phyloP scores from a whole-genome alignment of 2,797 vertebrate genomes.

The Dendrocincla fuliginosa region DNA sequence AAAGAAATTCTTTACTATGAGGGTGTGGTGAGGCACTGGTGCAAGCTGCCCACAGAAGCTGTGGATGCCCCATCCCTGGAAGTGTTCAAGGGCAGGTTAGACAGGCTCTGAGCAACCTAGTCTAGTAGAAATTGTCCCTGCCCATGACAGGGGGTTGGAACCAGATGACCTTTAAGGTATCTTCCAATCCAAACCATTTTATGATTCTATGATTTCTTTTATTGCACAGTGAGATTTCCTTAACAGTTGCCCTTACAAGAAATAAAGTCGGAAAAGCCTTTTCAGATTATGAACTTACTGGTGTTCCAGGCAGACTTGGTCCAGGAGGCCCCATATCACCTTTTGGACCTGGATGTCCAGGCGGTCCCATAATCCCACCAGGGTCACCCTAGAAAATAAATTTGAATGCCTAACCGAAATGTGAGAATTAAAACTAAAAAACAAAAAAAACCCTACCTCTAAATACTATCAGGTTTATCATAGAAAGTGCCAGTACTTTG shows the following conservation, averaged over 20 bases:
- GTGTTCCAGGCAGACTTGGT: constrained; percentile 76
- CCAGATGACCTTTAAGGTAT: neutral
- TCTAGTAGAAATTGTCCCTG: neutral
- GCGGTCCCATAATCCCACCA: constrained; percentile 82
- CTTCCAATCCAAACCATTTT: neutral
- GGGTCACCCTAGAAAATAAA: constrained; percentile 83
- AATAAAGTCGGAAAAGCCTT: neutral
- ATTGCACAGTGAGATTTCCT: neutral
- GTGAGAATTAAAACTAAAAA: neutral
- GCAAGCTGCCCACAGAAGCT: neutral
- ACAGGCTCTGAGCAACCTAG: neutral
- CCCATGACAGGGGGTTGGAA: neutral
- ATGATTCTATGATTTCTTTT: neutral
- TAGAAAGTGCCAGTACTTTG: neutral
- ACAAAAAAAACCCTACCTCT: too few relatives aligned
- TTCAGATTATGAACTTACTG: constrained; percentile 75
- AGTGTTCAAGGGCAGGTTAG: neutral
- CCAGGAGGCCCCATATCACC: constrained; percentile 89
- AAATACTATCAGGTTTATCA: neutral
- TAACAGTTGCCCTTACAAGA: neutral
- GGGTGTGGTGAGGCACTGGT: too few relatives aligned
- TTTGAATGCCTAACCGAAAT: neutral
- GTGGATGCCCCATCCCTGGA: neutral
- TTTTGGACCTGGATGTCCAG: constrained; percentile 87
- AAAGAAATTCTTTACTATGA: neutral